Percentiles rank a stretch among this genome's conserved stretches.
Conservation (phyloP, 1,140 invertebrate species). For the Eriocheir sinensis region DNA sequence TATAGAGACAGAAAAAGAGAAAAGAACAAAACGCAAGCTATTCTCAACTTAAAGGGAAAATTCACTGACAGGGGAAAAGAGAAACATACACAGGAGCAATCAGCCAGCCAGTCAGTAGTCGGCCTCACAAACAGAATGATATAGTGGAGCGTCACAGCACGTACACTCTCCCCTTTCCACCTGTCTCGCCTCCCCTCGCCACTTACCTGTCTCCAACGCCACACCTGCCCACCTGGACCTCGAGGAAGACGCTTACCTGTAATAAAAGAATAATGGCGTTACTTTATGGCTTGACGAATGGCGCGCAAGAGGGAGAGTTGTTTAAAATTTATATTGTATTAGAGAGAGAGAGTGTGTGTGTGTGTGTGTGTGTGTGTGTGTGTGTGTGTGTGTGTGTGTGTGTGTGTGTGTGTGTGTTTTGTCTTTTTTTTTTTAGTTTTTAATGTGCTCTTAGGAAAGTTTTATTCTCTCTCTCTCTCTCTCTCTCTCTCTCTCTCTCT, state of each 20-base stretch:
- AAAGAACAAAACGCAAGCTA: neutral
- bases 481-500: slow-evolving; percentile 22
- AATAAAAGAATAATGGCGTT: neutral
- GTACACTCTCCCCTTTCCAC: neutral
- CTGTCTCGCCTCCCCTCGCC: neutral
- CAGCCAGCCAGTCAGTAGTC: no score
- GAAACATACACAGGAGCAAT: no score
- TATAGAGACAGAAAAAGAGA: neutral
- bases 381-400: neutral
- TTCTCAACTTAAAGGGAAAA: neutral
- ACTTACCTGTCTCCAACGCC: neutral
- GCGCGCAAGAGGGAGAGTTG: neutral
- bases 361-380: neutral
- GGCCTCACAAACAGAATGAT: no score
- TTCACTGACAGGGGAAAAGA: no score
- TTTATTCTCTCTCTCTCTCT: neutral
- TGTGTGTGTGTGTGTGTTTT: neutral
- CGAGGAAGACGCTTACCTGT: neutral
- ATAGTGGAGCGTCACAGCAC: no score
- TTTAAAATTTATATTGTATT: neutral
- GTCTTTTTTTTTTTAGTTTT: no score
- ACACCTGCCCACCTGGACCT: no score
- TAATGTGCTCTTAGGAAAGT: no score
- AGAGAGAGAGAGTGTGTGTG: neutral
- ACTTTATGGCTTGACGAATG: no score